Base-by-base conservation (phyloP, 2,113 vertebrate genomes). In the Scytalopus superciliaris region DNA sequence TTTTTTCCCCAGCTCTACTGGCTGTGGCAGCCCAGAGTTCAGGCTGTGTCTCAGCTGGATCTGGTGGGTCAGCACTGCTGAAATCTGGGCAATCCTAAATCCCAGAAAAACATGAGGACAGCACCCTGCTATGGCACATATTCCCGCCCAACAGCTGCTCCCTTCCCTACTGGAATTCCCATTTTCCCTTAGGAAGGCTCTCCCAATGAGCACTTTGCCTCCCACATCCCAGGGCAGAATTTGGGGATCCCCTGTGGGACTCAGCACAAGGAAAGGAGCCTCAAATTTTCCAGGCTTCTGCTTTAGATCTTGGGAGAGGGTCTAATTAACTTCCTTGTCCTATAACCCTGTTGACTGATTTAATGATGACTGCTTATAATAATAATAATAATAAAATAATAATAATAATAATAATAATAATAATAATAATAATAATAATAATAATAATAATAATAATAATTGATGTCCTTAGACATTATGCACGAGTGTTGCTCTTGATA, bases 321-420 rank as follows among this genome's bases (percentile, higher is more conserved):
- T 69, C 64, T 73, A 64, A 88, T 92, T 93, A 6, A 89, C 94
- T 96, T 93, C 84, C 94, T 90, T 73, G 81, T 92, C 88, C 77
- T 28, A 60, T 7, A 44, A 35, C 17, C 31, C 80, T 47, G 56
- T 42, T 94, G 92, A 84, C 49, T 87, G 91, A 87, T 91, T 91
- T 89, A 92, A 86, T 53, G 37, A 89, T 77, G 84, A 22, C 10
- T 59, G n/a, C 9, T 83, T 83, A 72, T 52, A 96, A 95, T 89
- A 89, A 85, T 62, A 63, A 78, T 92, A 92, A 75, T n/a, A n/a
- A n/a, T n/a, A n/a, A n/a, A n/a, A n/a, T n/a, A n/a, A 72, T 52
- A 96, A 95, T 89, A 89, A 85, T 62, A 63, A 78, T 92, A 92
- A 75, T n/a, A n/a, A 72, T 52, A 96, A 95, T 89, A 89, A 85